Evolutionary conservation across 2,797 vertebrate species (phyloP).

Genomic region (Danio jaintianensis): DNA sequence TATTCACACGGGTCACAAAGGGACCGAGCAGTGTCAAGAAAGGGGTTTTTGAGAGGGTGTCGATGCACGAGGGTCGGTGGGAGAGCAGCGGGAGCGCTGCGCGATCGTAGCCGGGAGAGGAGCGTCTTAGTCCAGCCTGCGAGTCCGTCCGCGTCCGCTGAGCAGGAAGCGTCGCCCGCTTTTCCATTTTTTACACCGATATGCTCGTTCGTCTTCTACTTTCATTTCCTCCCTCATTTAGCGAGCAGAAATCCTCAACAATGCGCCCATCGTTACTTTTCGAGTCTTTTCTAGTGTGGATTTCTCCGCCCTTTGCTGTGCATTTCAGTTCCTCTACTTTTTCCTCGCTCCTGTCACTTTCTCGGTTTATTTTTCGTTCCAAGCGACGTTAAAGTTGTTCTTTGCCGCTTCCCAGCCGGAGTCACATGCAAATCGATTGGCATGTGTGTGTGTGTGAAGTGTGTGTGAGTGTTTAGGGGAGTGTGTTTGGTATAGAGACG

Average conservation of each 20-base stretch:
- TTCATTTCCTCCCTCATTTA: conserved; percentile 67
- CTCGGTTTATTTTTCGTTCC: conserved; percentile 70
- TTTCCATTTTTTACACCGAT: conserved; percentile 65
- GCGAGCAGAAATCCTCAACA: conserved; percentile 72
- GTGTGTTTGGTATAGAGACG: conserved; percentile 69
- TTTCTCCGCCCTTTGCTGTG: conserved; percentile 76
- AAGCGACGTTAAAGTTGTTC: conserved; percentile 75
- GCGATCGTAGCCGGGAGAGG: conserved; percentile 77
- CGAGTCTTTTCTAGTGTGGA: conserved; percentile 68
- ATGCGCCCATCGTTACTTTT: conserved; percentile 72
- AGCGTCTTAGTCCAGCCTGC: conserved; percentile 80
- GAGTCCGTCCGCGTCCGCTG: conserved; percentile 79
- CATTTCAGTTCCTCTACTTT: conserved; percentile 73
- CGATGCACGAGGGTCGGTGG: conserved; percentile 63
- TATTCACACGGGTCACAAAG: conserved; percentile 56
- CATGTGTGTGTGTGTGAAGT: conserved; percentile 67
- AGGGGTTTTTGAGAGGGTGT: conserved; percentile 71
- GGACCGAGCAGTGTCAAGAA: conserved; percentile 70
- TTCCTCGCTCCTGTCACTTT: conserved; percentile 75
- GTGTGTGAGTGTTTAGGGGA: conserved; percentile 67
- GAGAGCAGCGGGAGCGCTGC: conserved; percentile 77
- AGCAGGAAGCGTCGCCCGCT: conserved; percentile 62
- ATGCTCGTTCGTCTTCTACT: conserved; percentile 65
- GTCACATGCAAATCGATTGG: conserved; percentile 83
- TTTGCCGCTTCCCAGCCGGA: conserved; percentile 78